Evolutionary conservation across 2,113 vertebrate species (phyloP).

Genomic region (Pristiophorus japonicus): DNA sequence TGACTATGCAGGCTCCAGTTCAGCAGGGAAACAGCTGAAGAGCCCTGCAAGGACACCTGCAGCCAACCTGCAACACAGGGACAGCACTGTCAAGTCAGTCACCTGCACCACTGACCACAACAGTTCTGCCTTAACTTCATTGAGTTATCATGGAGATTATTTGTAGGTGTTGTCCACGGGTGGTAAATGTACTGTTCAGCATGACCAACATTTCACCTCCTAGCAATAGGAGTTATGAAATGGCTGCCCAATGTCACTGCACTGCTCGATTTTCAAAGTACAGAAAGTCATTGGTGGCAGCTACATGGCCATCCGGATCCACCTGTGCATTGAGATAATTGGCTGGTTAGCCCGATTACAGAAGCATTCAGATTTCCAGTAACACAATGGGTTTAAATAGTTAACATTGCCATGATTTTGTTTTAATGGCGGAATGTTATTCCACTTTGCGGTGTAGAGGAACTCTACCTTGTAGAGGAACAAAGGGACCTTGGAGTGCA

Average conservation of each 20-base stretch:
- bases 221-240: not conserved
- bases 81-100: not conserved
- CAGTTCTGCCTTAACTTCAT: not conserved
- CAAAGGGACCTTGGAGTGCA: too few relatives aligned
- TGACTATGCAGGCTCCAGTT: not conserved
- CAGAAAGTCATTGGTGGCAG: not conserved
- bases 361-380: not conserved
- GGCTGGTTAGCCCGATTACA: not conserved
- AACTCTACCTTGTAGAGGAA: too few relatives aligned
- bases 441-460: not conserved
- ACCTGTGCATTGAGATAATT: not conserved
- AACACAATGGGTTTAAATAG: not conserved
- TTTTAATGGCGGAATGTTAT: not conserved
- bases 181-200: not conserved
- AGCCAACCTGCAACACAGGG: not conserved
- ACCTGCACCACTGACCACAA: not conserved
- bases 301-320: not conserved
- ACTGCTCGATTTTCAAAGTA: not conserved
- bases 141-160: not conserved
- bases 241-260: not conserved
- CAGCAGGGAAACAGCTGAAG: not conserved
- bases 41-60: not conserved
- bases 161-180: not conserved
- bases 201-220: not conserved
- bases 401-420: not conserved